Evolutionary conservation across 2,113 vertebrate species (phyloP).

Genomic region (Phylloscopus trochilus): DNA sequence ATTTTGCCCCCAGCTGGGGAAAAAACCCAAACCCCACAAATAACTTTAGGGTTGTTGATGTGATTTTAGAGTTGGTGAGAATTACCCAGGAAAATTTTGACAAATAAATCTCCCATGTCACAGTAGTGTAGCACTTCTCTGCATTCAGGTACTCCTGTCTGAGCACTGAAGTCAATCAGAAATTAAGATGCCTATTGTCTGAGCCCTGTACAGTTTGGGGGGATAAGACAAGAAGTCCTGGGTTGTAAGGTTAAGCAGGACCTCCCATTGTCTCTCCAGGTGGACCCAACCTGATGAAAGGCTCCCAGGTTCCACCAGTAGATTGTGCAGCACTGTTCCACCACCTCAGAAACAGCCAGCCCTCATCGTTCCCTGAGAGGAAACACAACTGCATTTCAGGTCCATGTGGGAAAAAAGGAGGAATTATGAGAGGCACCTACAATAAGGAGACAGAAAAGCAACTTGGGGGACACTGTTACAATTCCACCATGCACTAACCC

Average conservation of each 20-base stretch:
- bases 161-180: neutral
- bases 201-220: neutral
- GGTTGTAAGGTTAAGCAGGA: neutral
- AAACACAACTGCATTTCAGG: neutral
- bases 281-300: fast-evolving
- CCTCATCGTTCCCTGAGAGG: fast-evolving
- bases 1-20: too few species aligned
- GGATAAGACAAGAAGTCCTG: neutral
- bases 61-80: neutral
- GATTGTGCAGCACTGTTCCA: fast-evolving
- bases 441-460: neutral
- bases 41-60: neutral
- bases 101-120: neutral
- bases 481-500: neutral
- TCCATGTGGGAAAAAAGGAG: neutral
- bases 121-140: neutral
- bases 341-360: neutral
- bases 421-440: neutral
- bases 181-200: neutral
- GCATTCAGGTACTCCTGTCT: neutral
- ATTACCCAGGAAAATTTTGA: neutral
- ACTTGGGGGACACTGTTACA: neutral
- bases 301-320: neutral
- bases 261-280: neutral
- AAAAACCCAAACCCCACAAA: fast-evolving